These are phyloP conservation scores for Drosophila kepulauana DNA, from an alignment of 1,140 invertebrate species.

Conservation along the genomic window DNA sequence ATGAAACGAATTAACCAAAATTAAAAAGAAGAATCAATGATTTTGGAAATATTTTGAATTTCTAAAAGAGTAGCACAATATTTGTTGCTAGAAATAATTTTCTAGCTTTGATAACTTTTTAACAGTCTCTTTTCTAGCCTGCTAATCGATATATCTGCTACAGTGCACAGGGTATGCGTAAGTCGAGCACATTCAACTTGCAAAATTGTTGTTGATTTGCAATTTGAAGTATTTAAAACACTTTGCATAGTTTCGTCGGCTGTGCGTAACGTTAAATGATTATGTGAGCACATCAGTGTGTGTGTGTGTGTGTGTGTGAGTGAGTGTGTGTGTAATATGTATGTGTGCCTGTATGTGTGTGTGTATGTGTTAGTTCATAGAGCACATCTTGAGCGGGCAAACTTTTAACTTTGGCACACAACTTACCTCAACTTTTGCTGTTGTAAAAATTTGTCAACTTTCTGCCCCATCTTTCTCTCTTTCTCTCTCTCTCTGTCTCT, in stretches of 20 bases:
- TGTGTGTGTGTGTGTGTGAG: conserved; percentile 1
- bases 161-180: background rate
- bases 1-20: too few species aligned
- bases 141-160: too few species aligned
- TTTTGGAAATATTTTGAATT: too few species aligned
- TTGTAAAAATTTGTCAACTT: conserved; percentile 75
- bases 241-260: conserved; percentile 16
- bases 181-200: background rate
- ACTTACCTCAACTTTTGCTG: conserved; percentile 74
- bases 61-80: too few species aligned
- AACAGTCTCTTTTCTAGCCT: too few species aligned
- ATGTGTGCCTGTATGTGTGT: background rate
- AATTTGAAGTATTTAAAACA: background rate
- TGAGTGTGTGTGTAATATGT: background rate
- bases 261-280: conserved; percentile 15
- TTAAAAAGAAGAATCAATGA: too few species aligned
- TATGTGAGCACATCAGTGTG: conserved; percentile 12
- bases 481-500: background rate
- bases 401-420: conserved; percentile 75
- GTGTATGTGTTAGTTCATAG: conserved; percentile 14
- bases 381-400: conserved; percentile 39
- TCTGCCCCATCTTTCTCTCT: background rate
- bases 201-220: too few species aligned
- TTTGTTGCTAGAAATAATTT: too few species aligned
- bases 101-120: too few species aligned